These are phyloP conservation scores for Neotragus pygmaeus DNA, from an alignment of 2,113 vertebrate genomes.

Conservation along the genomic window DNA sequence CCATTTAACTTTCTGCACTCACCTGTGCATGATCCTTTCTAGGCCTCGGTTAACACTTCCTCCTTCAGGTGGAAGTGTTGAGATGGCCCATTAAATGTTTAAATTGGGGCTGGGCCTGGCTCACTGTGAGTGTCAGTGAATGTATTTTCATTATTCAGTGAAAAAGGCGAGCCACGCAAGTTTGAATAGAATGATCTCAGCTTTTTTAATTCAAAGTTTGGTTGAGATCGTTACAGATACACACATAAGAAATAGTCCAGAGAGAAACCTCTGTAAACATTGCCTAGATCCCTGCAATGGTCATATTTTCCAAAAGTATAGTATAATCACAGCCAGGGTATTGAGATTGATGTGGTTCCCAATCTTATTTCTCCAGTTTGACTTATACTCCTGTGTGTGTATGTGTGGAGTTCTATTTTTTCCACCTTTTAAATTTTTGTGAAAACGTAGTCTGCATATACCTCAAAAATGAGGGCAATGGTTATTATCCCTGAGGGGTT, in stretches of 20 bases:
- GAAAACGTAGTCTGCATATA: neutral
- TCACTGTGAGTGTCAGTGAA: neutral
- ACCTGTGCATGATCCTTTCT: neutral
- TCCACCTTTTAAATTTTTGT: neutral
- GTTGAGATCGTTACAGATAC: neutral
- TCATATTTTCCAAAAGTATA: neutral
- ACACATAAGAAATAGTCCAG: neutral
- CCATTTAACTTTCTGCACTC: neutral
- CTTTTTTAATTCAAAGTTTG: neutral
- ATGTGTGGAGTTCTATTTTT: neutral
- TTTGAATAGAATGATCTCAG: neutral
- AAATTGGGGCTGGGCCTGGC: neutral
- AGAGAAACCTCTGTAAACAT: neutral
- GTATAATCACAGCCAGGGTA: neutral
- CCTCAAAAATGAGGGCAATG: neutral
- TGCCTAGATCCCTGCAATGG: neutral
- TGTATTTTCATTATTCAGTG: neutral
- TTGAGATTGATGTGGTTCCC: neutral
- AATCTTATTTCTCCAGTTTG: neutral
- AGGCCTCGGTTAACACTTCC: neutral
- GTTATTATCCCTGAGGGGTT: neutral
- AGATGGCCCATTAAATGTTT: neutral
- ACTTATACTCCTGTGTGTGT: neutral
- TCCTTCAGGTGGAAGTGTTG: neutral
- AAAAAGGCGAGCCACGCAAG: neutral